Conservation (phyloP, 2,888 invertebrate genomes). For the Minunthozetes semirufus region DNA sequence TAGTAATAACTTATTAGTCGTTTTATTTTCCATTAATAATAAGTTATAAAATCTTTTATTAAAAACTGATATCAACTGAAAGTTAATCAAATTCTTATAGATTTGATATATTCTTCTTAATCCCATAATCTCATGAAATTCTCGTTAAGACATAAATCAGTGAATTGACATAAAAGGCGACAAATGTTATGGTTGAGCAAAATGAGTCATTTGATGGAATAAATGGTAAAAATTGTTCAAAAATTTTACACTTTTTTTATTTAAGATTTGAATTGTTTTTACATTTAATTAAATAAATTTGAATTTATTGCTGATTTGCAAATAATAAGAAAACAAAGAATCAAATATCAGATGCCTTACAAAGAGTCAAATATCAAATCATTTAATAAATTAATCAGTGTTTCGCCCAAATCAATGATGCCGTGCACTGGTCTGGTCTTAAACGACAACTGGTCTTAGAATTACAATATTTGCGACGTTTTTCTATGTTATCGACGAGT, state of each 20-base stretch:
- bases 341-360: conserved; percentile 19
- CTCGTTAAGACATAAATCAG: no score
- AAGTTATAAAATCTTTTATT: no score
- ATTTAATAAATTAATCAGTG: conserved; percentile 4
- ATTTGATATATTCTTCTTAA: no score
- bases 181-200: no score
- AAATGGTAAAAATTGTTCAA: background rate
- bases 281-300: conserved; percentile 22
- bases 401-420: background rate
- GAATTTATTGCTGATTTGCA: conserved; percentile 29
- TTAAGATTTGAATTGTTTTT: conserved; percentile 11
- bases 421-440: background rate
- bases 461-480: conserved; percentile 18
- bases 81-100: no score
- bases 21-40: no score
- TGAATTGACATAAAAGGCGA: no score
- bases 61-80: no score
- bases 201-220: background rate
- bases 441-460: background rate
- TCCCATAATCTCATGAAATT: no score
- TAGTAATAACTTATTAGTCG: no score
- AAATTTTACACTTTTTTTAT: conserved; percentile 29
- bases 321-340: conserved; percentile 24
- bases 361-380: background rate
- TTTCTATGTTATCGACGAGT: background rate